Evolutionary conservation across 37 sponge, comb jelly and placozoan species (phyloP).

Genomic region (Cliona cf. orientalis): DNA sequence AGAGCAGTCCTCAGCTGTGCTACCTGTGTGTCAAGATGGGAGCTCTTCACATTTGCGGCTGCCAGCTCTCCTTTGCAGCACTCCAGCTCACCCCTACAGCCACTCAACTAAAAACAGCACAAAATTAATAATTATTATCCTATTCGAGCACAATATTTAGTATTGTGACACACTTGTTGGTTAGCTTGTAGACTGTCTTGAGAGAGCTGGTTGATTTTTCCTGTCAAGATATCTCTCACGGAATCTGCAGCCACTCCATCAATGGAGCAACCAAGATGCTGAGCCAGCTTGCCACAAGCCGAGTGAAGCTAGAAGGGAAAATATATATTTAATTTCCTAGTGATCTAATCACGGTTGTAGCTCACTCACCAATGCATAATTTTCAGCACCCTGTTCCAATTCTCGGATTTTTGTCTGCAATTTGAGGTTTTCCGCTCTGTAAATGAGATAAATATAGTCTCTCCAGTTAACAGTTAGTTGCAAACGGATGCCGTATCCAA

Average conservation of each 20-base stretch:
- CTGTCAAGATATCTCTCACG: constrained; percentile 26
- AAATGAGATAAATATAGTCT: not conserved
- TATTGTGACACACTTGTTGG: constrained; percentile 42
- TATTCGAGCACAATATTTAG: not conserved
- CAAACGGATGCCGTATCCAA: no score
- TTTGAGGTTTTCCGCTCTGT: constrained; percentile 47
- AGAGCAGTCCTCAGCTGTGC: constrained; percentile 3
- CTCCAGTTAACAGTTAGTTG: no score
- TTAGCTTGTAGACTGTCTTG: constrained; percentile 18
- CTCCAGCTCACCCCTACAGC: constrained; percentile 33
- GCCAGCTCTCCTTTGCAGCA: constrained; percentile 41
- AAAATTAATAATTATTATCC: not conserved
- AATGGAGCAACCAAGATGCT: constrained; percentile 29
- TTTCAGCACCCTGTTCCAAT: constrained; percentile 27
- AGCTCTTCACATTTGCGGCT: constrained; percentile 33
- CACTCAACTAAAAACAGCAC: constrained; percentile 25
- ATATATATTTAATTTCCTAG: no score
- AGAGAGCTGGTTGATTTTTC: not conserved
- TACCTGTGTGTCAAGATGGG: constrained; percentile 36
- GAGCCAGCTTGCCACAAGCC: constrained; percentile 16
- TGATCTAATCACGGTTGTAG: not conserved
- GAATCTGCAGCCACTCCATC: constrained; percentile 49
- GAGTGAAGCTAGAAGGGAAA: constrained; percentile 32
- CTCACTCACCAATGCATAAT: constrained; percentile 13
- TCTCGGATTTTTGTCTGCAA: constrained; percentile 49